A percentile compares a stretch with the other conserved stretches of the same genome.
Evolutionary conservation across 2,113 vertebrate species (phyloP).

Genomic region (Alligator sinensis): DNA sequence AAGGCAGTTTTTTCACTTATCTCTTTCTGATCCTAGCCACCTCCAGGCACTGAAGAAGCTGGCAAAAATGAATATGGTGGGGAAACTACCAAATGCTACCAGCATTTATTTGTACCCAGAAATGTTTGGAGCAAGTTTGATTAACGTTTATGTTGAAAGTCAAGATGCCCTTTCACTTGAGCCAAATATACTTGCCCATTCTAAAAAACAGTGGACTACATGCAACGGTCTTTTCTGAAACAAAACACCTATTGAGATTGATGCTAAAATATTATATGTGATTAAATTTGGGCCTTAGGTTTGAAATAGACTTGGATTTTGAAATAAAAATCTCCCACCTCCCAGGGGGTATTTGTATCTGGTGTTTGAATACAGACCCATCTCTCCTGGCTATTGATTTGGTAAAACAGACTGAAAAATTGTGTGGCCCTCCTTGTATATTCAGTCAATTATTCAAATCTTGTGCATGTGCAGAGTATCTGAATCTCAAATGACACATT

Average conservation of each 20-base stretch:
- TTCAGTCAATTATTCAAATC: slow-evolving; percentile 47
- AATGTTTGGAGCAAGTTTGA: background rate
- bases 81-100: background rate
- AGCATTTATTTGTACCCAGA: background rate
- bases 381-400: background rate
- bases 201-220: background rate
- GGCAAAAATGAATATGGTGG: background rate
- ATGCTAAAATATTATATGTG: rapidly evolving
- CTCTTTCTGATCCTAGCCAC: background rate
- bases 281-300: background rate
- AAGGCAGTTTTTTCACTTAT: background rate
- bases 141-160: background rate
- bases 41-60: background rate
- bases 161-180: background rate
- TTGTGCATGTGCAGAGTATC: slow-evolving; percentile 28
- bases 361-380: rapidly evolving
- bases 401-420: background rate
- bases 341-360: rapidly evolving
- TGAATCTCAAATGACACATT: slow-evolving; percentile 67
- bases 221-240: background rate
- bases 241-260: rapidly evolving
- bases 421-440: background rate
- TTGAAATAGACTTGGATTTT: background rate
- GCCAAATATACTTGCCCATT: background rate
- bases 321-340: background rate